Evolutionary conservation across 1,140 invertebrate species (phyloP), one percentile per base, ranked within the genome.

Genomic region (Drosophila obscura): DNA sequence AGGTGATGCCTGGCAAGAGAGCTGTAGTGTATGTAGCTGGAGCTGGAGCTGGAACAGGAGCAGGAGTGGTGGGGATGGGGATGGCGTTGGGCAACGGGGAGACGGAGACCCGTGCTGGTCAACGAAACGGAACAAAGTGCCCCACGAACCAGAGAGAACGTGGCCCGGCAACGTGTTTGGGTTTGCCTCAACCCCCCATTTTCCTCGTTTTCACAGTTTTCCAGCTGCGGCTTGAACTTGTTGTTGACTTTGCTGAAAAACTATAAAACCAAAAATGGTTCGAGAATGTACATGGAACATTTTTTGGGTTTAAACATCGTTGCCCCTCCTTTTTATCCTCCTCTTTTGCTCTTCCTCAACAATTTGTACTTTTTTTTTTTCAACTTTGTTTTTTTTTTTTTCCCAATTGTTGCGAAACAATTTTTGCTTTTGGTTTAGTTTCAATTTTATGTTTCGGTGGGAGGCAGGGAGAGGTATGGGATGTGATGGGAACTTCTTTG

Each of bases 361-460:
- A 19, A 19, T 19, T 19, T 19, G 0, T 3, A 15, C 28, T 50
- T 31, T 64, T 56, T 15, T 56, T 31, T 26, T 39, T 41, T 9
- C 31, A 11, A 22, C 22, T 60, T 15, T 62, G 11, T 13, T 41
- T 50, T 53, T 60, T 49, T 39, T 43, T 61, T 76, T 76, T 65
- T 85, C 65, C 65, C 66, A 77, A 85, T 85, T 84, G 82, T 84
- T 85, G 44, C 81, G 61, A 74, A 82, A 83, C 80, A 75, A 79
- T 75, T 82, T 71, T 66, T 45, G 28, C 26, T 31, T 52, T 56
- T 76, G 59, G 63, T 31, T 63, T 63, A 44, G 41, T 76, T 63
- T 45, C 2, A 41, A 26, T 22, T 13, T 16, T 49, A 41, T 41
- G 58, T 52, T 59, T 43, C 50, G 28, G 4, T 16, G 45, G 55